Evolutionary conservation across 2,113 vertebrate genomes (phyloP).

Genomic region (Chionis minor): DNA sequence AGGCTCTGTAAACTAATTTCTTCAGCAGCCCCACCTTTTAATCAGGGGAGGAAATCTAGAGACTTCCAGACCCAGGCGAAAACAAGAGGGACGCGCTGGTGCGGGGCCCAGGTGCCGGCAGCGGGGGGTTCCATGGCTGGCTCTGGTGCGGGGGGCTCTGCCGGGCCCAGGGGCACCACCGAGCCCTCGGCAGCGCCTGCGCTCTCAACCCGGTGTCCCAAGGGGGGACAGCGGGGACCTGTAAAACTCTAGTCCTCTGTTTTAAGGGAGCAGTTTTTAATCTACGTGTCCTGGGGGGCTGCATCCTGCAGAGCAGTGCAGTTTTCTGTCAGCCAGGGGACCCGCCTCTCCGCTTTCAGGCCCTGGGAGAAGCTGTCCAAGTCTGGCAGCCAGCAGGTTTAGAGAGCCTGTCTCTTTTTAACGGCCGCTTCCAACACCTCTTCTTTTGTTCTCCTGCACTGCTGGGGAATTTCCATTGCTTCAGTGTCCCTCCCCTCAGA

Average conservation of each 20-base stretch:
- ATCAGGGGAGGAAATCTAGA: background rate
- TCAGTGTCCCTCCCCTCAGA: constrained; percentile 30
- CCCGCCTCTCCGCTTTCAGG: background rate
- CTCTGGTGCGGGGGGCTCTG: background rate
- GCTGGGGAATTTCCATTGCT: constrained; percentile 66
- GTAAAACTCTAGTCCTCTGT: background rate
- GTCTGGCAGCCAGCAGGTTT: background rate
- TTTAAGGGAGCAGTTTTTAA: background rate
- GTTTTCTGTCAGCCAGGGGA: background rate
- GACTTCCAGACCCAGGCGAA: background rate
- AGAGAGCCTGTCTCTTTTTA: background rate
- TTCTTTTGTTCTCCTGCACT: constrained; percentile 54
- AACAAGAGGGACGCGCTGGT: background rate
- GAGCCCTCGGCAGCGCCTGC: rapidly evolving
- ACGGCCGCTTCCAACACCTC: constrained; percentile 14
- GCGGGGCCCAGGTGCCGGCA: background rate
- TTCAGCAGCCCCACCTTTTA: constrained; percentile 62
- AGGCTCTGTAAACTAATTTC: constrained; percentile 39
- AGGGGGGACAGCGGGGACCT: rapidly evolving
- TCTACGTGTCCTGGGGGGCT: rapidly evolving
- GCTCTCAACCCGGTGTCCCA: background rate
- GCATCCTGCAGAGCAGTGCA: background rate
- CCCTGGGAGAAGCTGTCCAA: background rate
- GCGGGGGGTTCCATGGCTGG: rapidly evolving
- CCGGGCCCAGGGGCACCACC: rapidly evolving